Percentiles rank a stretch among this genome's conserved stretches.
phyloP scores from a whole-genome alignment of 2,113 vertebrate genomes.

The Carassius carassius region DNA sequence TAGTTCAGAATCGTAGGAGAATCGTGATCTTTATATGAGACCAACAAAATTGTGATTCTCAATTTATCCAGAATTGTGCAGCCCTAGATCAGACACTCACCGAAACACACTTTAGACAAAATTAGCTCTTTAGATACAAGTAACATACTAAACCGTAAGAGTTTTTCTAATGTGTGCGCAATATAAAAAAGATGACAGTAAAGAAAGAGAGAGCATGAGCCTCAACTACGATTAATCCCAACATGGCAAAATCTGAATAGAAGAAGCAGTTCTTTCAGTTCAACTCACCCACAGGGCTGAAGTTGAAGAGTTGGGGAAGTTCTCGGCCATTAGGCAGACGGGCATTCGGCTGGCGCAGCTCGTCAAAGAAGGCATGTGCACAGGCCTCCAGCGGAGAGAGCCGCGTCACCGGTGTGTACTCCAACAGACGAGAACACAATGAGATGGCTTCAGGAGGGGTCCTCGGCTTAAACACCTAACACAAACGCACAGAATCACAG shows the following conservation, averaged over 20 bases:
- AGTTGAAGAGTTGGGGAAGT: conserved; percentile 90
- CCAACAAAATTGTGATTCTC: no score
- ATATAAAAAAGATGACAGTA: background rate
- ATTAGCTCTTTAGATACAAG: background rate
- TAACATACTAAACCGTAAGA: background rate
- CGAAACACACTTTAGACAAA: background rate
- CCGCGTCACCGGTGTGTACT: conserved; percentile 90
- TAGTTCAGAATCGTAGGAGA: no score
- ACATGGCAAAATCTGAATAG: background rate
- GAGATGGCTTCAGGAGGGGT: conserved; percentile 90
- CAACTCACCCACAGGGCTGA: conserved; percentile 87
- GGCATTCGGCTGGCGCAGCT: conserved; percentile 84
- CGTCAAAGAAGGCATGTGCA: conserved; percentile 89
- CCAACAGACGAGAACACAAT: conserved; percentile 88
- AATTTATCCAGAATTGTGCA: no score
- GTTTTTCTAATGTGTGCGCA: background rate
- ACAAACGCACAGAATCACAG: background rate
- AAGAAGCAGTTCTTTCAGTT: conserved; percentile 14
- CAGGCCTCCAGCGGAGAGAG: conserved; percentile 90
- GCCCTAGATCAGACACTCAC: background rate
- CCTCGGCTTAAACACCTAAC: conserved; percentile 89
- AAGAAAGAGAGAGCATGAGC: background rate
- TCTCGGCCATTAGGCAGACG: conserved; percentile 88
- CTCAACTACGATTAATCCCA: background rate
- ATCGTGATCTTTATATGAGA: no score